Percentiles rank a stretch among this genome's conserved stretches.
Conservation (phyloP, 2,888 invertebrate species). For the Heliconius ismenius region DNA sequence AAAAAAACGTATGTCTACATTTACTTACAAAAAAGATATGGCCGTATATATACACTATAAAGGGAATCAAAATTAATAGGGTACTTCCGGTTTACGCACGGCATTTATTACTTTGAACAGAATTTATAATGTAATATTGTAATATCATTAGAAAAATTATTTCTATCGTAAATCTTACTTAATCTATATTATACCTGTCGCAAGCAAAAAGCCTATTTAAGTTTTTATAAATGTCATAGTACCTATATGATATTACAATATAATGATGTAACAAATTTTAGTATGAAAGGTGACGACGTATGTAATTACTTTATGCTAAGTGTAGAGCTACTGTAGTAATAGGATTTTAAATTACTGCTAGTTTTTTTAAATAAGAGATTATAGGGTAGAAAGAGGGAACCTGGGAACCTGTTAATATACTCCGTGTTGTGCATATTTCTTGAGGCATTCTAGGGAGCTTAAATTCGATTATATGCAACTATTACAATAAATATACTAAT, state of each 20-base stretch:
- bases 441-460: no score
- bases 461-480: no score
- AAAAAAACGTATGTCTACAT: no score
- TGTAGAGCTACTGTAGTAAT: not conserved
- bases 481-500: no score
- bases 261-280: conserved; percentile 19
- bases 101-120: not conserved
- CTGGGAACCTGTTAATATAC: no score
- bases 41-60: no score
- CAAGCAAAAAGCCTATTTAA: conserved; percentile 11
- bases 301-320: not conserved
- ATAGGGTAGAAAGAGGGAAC: not conserved
- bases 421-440: no score
- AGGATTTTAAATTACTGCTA: not conserved
- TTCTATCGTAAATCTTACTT: not conserved
- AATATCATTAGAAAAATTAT: conserved; percentile 5
- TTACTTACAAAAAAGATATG: no score
- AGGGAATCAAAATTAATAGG: no score
- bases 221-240: conserved; percentile 22
- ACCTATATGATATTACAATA: conserved; percentile 13
- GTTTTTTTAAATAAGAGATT: not conserved
- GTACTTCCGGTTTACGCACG: no score
- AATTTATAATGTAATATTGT: not conserved
- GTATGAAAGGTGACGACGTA: conserved; percentile 12
- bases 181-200: conserved; percentile 3